Conservation (phyloP, 1,140 invertebrate genomes). For the Drosophila pruinosa region DNA sequence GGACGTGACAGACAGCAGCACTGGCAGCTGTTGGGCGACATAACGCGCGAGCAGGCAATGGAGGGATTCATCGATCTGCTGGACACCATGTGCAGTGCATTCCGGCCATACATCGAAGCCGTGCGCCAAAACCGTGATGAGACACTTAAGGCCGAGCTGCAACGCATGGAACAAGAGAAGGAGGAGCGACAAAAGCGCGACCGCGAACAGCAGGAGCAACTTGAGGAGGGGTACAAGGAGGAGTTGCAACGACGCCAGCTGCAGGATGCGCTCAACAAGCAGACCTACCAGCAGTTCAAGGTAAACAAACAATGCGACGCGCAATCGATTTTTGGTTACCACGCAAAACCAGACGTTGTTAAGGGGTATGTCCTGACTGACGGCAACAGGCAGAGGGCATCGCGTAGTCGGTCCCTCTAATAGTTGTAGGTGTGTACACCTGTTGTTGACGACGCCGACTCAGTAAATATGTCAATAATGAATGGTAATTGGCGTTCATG, state of each 20-base stretch:
- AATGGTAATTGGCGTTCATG: slow-evolving; percentile 16
- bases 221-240: slow-evolving; percentile 85
- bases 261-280: slow-evolving; percentile 97
- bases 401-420: too few relatives aligned
- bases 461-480: slow-evolving; percentile 30
- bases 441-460: slow-evolving; percentile 26
- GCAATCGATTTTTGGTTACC: slow-evolving; percentile 48
- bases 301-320: slow-evolving; percentile 36
- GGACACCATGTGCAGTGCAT: slow-evolving; percentile 93
- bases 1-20: slow-evolving; percentile 95
- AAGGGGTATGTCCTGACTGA: neutral
- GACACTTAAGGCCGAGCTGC: slow-evolving; percentile 83
- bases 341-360: neutral
- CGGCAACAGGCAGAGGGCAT: too few relatives aligned
- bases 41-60: slow-evolving; percentile 94
- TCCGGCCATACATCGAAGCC: slow-evolving; percentile 95
- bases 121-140: slow-evolving; percentile 93
- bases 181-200: slow-evolving; percentile 82
- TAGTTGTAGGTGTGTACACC: slow-evolving; percentile 25
- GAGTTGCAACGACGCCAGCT: slow-evolving; percentile 90
- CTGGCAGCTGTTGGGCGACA: slow-evolving; percentile 95
- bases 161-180: slow-evolving; percentile 83
- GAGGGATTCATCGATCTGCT: slow-evolving; percentile 94
- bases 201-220: slow-evolving; percentile 84
- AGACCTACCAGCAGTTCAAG: slow-evolving; percentile 97